A percentile compares a stretch with the other conserved stretches of the same genome.
Evolutionary conservation across 2,888 invertebrate genomes (phyloP).

Genomic region (Marronus borbonicus): DNA sequence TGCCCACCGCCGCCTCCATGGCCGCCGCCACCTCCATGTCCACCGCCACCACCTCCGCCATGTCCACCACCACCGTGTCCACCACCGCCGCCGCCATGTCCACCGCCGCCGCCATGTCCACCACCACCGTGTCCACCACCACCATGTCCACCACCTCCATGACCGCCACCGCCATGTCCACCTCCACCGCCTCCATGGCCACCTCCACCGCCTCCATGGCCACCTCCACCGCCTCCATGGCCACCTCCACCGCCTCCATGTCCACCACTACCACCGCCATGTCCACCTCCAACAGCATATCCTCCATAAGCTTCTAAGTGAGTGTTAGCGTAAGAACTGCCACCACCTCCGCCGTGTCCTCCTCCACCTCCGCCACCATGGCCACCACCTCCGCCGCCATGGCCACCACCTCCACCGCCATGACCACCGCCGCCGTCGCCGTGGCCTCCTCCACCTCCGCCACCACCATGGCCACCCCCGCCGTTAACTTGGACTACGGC

Average conservation of each 20-base stretch:
- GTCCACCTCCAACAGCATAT: slow-evolving; percentile 29
- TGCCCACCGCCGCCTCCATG: background rate
- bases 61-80: slow-evolving; percentile 38
- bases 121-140: background rate
- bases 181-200: slow-evolving; percentile 26
- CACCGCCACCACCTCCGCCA: slow-evolving; percentile 23
- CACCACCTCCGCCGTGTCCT: slow-evolving; percentile 29
- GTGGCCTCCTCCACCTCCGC: background rate
- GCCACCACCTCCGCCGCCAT: slow-evolving; percentile 19
- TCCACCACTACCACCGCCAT: slow-evolving; percentile 2
- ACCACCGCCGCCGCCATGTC: background rate
- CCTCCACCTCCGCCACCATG: slow-evolving; percentile 14
- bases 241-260: background rate
- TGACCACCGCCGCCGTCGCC: slow-evolving; percentile 3
- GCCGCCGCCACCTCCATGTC: slow-evolving; percentile 17
- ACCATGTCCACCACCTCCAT: background rate
- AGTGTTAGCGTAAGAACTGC: slow-evolving; percentile 43
- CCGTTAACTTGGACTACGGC: slow-evolving; percentile 14
- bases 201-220: slow-evolving; percentile 3
- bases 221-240: background rate
- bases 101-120: slow-evolving; percentile 33
- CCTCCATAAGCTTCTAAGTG: slow-evolving; percentile 44
- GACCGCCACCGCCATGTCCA: slow-evolving; percentile 30
- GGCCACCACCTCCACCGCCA: slow-evolving; percentile 19
- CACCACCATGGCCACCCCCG: background rate